Conservation (phyloP, 1,140 invertebrate genomes). For the Trichonephila inaurata region DNA sequence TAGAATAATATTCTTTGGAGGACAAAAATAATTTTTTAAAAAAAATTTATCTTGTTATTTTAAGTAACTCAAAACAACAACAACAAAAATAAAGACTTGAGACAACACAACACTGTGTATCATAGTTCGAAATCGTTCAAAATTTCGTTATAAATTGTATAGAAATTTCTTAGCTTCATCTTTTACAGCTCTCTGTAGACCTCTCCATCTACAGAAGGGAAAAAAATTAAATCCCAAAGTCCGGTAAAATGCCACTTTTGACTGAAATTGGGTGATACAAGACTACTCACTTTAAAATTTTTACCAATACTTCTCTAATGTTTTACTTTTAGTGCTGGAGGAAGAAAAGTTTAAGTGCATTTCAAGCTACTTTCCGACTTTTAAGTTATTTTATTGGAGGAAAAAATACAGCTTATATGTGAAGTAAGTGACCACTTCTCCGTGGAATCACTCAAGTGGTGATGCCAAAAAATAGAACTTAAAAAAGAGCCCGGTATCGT, state of each 20-base stretch:
- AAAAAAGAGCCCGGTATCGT: neutral
- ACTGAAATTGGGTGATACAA: conserved; percentile 34
- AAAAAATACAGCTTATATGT: neutral
- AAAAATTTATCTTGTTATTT: no score
- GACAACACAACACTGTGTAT: no score
- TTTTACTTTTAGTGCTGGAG: conserved; percentile 5
- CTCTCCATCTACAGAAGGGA: neutral
- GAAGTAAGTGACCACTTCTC: conserved; percentile 22
- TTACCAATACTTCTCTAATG: conserved; percentile 50
- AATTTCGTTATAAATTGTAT: no score
- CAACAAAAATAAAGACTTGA: no score
- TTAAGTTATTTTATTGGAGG: conserved; percentile 14
- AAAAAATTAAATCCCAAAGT: neutral
- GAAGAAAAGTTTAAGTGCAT: conserved; percentile 26
- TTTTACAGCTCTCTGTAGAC: no score
- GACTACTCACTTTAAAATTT: conserved; percentile 65
- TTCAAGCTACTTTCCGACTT: conserved; percentile 5
- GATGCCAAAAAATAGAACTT: neutral
- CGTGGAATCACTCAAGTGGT: neutral
- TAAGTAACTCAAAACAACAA: no score
- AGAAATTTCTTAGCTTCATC: no score
- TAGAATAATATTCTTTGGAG: no score
- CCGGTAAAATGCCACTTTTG: conserved; percentile 1
- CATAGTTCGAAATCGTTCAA: no score
- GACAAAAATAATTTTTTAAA: no score